Base-by-base conservation (phyloP, 2,888 invertebrate genomes). In the Ethmia dodecea region DNA sequence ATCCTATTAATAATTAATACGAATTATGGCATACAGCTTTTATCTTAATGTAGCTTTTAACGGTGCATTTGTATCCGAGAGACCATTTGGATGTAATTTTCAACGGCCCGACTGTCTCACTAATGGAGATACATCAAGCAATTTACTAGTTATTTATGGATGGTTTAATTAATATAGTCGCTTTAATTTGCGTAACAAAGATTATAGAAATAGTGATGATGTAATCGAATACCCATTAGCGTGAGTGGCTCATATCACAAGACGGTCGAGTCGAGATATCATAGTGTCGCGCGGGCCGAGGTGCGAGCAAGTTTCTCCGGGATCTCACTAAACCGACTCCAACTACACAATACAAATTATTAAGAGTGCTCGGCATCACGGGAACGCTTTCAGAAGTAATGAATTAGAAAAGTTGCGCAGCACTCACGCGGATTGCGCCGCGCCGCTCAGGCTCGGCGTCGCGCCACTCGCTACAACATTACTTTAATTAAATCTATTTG, bases 401-500 rank as follows among this genome's bases (percentile, higher is more conserved):
- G 84, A 84, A 86, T 86, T 86, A 84, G 84, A 84, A 84, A 84
- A 86, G 80, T 86, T 86, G 77, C 84, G 77, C 81, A 83, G 81
- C 84, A 86, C 84, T 86, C 84, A 76, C 77, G 65, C 79, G 83
- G 81, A 86, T 86, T 84, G 84, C 84, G 80, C 72, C 70, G 69
- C 71, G 64, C 64, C 55, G 56, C 46, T 42, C 54, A 47, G 43
- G 47, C 47, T 49, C 52, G 45, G 52, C 48, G 45, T 60, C 66
- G 64, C 67, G 68, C 65, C 75, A 69, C 75, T 75, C 69, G 64
- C 66, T 79, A 81, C 84, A 81, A 79, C 86, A 86, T 87, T 86
- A 87, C 84, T 86, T 87, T 87, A 87, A 87, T 87, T 87, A 87
- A 87, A 87, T 87, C 86, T 87, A 87, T 87, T 87, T 86, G 83